Evolutionary conservation across 2,797 vertebrate species (phyloP), one percentile per base, ranked within the genome.

Genomic region (Pterois miles): DNA sequence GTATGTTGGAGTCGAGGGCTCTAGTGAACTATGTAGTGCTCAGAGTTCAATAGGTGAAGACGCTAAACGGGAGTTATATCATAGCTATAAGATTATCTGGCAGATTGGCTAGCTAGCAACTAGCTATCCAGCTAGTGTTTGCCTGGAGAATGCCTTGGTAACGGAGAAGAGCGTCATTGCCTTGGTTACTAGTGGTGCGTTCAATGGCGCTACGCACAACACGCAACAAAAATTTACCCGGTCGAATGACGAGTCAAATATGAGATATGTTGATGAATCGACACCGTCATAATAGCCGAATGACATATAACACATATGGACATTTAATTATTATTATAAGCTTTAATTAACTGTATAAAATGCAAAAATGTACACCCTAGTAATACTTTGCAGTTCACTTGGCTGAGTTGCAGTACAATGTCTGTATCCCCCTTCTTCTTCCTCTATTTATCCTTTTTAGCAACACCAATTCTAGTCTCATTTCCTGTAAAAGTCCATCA

Each of bases 101-200:
- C 78, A 69, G 85, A 69, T 79, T 67, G 74, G 85, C 75, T 91
- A 91, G 86, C 88, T n/a, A n/a, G n/a, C n/a, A n/a, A n/a, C 59
- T 86, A 88, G 92, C 91, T 81, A 6, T 18, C 29, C n/a, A 34
- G 91, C 87, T 86, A 83, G 78, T 87, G 90, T 94, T 92, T 93
- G 89, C 86, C 81, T 74, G 59, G 57, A 79, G 82, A 91, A 68
- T 86, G 79, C 84, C 89, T 89, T 92, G 89, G 92, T 74, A 91
- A 94, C 92, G 68, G 85, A 86, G 86, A 76, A 70, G 16, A 93
- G 93, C 93, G 94, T 95, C 92, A 93, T 93, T 56, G 52, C 91
- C 91, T 92, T 94, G 93, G 94, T 94, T 90, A 95, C 94, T 6
- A 27, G 20, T 13, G 92, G 43, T 85, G 86, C 88, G 82, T 94